phyloP scores from a whole-genome alignment of 1,140 invertebrate genomes.

The Ladona fulva region DNA sequence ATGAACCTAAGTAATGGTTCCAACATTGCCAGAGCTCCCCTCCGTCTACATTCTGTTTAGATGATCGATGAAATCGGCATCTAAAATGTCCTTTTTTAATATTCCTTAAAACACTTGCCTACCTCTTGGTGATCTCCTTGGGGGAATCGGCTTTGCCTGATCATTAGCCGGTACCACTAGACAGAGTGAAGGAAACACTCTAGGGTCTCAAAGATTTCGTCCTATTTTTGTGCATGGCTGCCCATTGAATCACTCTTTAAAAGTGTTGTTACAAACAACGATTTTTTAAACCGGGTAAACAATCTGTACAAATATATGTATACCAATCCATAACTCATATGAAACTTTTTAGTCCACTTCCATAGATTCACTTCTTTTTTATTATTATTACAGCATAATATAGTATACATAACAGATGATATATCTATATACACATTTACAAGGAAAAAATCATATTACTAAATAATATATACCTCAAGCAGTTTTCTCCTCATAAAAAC shows the following conservation, averaged over 20 bases:
- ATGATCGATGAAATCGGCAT: not conserved
- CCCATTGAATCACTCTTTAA: slow-evolving; percentile 9
- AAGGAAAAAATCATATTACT: slow-evolving; percentile 10
- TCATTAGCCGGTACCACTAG: slow-evolving; percentile 3
- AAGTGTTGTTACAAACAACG: slow-evolving; percentile 9
- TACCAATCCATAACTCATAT: slow-evolving; percentile 7
- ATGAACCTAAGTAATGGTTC: not conserved
- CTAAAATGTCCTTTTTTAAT: slow-evolving; percentile 10
- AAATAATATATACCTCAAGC: slow-evolving; percentile 8
- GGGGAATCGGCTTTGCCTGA: slow-evolving; percentile 6
- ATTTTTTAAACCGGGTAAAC: slow-evolving; percentile 10
- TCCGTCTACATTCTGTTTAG: slow-evolving; percentile 2
- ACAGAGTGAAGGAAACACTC: slow-evolving; percentile 8
- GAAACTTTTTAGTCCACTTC: slow-evolving; percentile 6
- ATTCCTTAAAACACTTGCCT: slow-evolving; percentile 9
- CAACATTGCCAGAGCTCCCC: slow-evolving; percentile 6
- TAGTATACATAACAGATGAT: slow-evolving; percentile 10
- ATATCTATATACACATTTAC: slow-evolving; percentile 10
- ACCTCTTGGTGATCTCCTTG: slow-evolving; percentile 3
- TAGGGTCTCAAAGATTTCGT: slow-evolving; percentile 9
- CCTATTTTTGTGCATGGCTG: slow-evolving; percentile 8
- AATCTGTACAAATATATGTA: slow-evolving; percentile 10
- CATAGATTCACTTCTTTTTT: slow-evolving; percentile 10
- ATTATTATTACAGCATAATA: slow-evolving; percentile 11
- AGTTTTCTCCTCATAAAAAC: not conserved